Percentiles rank a stretch among this genome's conserved stretches.
Conservation (phyloP, 2,113 vertebrate genomes). For the Felis chaus region DNA sequence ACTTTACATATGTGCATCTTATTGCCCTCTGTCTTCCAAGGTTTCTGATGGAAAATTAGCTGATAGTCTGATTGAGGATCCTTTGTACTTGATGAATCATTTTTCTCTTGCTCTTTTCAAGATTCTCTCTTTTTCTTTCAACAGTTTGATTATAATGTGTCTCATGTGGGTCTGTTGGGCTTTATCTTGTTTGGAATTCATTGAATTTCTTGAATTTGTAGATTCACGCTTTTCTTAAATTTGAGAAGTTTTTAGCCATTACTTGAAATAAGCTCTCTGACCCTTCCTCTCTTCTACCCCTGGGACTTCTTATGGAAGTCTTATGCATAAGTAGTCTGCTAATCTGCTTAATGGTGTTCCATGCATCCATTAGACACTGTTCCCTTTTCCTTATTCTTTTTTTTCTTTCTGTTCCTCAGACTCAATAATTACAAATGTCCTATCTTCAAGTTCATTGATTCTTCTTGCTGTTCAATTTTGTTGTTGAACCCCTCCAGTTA, state of each 20-base stretch:
- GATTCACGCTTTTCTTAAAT: background rate
- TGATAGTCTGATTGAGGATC: background rate
- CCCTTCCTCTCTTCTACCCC: background rate
- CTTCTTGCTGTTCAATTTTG: background rate
- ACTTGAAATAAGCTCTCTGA: background rate
- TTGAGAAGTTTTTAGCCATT: background rate
- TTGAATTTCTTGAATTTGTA: background rate
- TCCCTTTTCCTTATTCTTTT: background rate
- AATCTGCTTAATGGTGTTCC: background rate
- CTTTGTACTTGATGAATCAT: background rate
- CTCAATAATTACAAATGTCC: background rate
- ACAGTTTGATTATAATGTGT: background rate
- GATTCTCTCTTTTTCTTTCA: slow-evolving; percentile 11
- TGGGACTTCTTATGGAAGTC: background rate
- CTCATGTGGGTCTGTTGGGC: background rate
- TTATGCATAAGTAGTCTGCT: background rate
- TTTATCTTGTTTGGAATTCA: background rate
- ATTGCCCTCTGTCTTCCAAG: background rate
- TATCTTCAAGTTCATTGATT: background rate
- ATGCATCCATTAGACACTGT: background rate
- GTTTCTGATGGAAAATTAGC: background rate
- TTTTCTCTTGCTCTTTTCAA: slow-evolving; percentile 2
- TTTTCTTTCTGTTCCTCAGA: background rate
- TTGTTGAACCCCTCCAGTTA: background rate
- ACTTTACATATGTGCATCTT: background rate